Evolutionary conservation across 2,888 invertebrate species (phyloP).

Genomic region (Reticulitermes lucifugus): DNA sequence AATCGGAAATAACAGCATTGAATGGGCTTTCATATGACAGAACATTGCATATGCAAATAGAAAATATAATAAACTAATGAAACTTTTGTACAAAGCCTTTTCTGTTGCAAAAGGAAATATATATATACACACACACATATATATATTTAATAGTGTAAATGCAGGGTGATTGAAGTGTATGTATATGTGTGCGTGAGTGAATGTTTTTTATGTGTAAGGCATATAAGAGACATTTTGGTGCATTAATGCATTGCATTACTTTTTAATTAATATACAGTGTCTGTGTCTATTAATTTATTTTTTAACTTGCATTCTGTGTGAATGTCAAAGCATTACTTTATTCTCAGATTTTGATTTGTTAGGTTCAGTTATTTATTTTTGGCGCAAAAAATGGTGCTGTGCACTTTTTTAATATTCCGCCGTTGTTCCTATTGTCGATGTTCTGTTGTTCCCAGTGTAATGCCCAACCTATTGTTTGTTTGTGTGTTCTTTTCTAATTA

Average conservation of each 20-base stretch:
- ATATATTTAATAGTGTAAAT: conserved; percentile 27
- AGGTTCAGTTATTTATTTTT: conserved; percentile 33
- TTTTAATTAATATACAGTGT: conserved; percentile 39
- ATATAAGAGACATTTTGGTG: conserved; percentile 18
- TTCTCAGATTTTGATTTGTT: conserved; percentile 30
- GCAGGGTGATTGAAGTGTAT: background rate
- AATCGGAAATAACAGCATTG: background rate
- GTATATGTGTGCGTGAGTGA: background rate
- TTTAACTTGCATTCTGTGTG: conserved; percentile 48
- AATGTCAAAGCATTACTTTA: conserved; percentile 46
- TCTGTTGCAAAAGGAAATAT: conserved; percentile 23
- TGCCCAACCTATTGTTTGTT: conserved; percentile 41
- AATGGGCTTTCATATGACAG: background rate
- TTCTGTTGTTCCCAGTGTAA: conserved; percentile 45
- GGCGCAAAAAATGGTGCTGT: conserved; percentile 42
- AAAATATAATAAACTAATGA: background rate
- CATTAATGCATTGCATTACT: conserved; percentile 50
- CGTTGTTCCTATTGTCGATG: conserved; percentile 41
- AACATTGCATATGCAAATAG: background rate
- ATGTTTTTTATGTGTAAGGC: conserved; percentile 39
- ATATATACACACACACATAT: background rate
- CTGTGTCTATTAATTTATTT: conserved; percentile 38
- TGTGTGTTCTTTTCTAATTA: conserved; percentile 40
- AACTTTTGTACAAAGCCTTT: conserved; percentile 38
- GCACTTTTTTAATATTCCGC: conserved; percentile 38